These are phyloP conservation scores for Molossus molossus DNA, from an alignment of 2,797 vertebrate genomes.

Conservation along the genomic window DNA sequence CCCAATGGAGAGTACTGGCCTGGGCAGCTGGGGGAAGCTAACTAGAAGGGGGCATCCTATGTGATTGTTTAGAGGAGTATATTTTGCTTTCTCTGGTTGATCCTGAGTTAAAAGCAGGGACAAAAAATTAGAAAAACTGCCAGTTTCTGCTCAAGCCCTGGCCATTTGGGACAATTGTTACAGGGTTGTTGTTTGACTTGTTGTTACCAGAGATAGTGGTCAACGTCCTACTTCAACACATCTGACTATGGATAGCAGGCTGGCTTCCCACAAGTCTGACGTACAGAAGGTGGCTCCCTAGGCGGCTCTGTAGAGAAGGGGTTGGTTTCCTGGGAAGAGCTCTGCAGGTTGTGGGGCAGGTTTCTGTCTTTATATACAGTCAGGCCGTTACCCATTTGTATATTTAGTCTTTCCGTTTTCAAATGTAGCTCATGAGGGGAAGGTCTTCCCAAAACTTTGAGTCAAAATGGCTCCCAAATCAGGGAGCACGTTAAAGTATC, in stretches of 20 bases:
- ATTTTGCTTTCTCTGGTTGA: not conserved
- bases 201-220: not conserved
- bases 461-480: not conserved
- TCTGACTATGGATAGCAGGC: not conserved
- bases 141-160: too few relatives aligned
- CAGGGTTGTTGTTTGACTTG: not conserved
- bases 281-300: not conserved
- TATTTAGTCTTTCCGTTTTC: not conserved
- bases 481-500: not conserved
- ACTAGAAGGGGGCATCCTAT: rapidly evolving
- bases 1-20: not conserved
- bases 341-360: too few relatives aligned
- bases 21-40: rapidly evolving
- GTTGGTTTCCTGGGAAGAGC: not conserved
- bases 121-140: not conserved
- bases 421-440: not conserved
- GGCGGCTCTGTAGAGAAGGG: rapidly evolving
- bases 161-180: too few relatives aligned
- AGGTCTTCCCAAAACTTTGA: not conserved
- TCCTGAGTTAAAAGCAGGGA: not conserved
- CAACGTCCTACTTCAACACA: not conserved
- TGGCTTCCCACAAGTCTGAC: not conserved
- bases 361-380: not conserved
- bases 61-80: rapidly evolving
- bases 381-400: not conserved